Conservation (phyloP, 2,888 invertebrate genomes). For the Cryptus viduatorius region DNA sequence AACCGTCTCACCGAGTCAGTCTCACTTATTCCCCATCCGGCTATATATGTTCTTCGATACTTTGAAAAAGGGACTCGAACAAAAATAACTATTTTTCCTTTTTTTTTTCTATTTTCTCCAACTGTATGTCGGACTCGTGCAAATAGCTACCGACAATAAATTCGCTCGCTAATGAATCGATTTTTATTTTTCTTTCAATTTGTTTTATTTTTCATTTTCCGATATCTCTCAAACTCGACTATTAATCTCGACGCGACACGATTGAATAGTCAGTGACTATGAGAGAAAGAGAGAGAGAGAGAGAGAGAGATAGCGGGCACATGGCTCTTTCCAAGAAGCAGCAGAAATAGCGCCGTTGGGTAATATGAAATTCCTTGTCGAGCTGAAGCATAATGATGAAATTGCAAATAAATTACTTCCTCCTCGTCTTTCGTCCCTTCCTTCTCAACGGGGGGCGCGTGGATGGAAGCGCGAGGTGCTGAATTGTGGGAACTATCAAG, state of each 20-base stretch:
- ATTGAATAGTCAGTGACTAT: conserved; percentile 25
- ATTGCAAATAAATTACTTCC: conserved; percentile 79
- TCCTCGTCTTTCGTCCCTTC: conserved; percentile 51
- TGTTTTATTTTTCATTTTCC: conserved; percentile 37
- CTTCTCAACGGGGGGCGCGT: conserved; percentile 40
- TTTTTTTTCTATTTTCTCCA: too few relatives aligned
- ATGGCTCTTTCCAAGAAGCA: conserved; percentile 5
- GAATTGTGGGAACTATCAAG: conserved; percentile 36
- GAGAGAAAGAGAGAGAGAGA: too few relatives aligned
- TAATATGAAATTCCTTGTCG: conserved; percentile 75
- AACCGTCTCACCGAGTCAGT: conserved; percentile 22
- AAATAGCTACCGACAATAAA: too few relatives aligned
- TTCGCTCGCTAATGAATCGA: too few relatives aligned
- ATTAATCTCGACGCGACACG: conserved; percentile 58
- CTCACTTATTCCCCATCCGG: conserved; percentile 31
- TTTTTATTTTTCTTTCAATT: neutral
- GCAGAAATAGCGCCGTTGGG: conserved; percentile 38
- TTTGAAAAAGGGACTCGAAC: neutral
- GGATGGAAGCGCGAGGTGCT: conserved; percentile 40
- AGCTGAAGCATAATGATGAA: conserved; percentile 68
- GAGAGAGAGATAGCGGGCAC: neutral
- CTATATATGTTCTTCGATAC: neutral
- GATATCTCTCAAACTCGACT: conserved; percentile 53
- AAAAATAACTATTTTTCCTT: neutral
- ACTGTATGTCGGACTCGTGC: too few relatives aligned